phyloP scores from a whole-genome alignment of 2,113 vertebrate species.

The Noturus placidus region DNA sequence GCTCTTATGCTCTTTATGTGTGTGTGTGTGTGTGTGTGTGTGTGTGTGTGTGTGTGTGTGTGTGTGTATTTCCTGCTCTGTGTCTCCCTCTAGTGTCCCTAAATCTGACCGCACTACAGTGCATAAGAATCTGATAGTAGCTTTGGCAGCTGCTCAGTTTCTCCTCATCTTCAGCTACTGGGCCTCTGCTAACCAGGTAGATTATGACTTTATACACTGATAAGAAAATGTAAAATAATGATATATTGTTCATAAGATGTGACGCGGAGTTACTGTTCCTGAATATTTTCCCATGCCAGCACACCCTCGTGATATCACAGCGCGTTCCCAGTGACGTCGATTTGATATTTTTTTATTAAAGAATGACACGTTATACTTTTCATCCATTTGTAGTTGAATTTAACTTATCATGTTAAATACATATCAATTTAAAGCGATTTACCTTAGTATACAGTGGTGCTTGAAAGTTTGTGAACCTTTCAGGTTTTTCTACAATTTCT shows the following conservation, averaged over 20 bases:
- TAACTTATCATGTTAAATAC: neutral
- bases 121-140: slow-evolving; percentile 90
- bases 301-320: neutral
- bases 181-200: slow-evolving; percentile 79
- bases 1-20: neutral
- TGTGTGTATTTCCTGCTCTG: slow-evolving; percentile 11
- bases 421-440: neutral
- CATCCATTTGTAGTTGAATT: neutral
- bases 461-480: too few relatives aligned
- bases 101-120: slow-evolving; percentile 84
- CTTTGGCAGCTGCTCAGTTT: slow-evolving; percentile 79
- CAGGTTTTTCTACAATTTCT: too few relatives aligned
- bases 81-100: slow-evolving; percentile 68
- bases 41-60: slow-evolving; percentile 2
- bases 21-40: slow-evolving; percentile 1
- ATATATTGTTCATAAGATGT: neutral
- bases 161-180: slow-evolving; percentile 85
- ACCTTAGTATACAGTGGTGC: neutral
- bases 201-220: neutral
- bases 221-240: neutral
- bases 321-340: neutral
- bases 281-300: neutral
- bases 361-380: neutral
- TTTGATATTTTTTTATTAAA: neutral
- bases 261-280: neutral